Evolutionary conservation across 2,797 vertebrate species (phyloP).

Genomic region (Helicolenus hilgendorfi): DNA sequence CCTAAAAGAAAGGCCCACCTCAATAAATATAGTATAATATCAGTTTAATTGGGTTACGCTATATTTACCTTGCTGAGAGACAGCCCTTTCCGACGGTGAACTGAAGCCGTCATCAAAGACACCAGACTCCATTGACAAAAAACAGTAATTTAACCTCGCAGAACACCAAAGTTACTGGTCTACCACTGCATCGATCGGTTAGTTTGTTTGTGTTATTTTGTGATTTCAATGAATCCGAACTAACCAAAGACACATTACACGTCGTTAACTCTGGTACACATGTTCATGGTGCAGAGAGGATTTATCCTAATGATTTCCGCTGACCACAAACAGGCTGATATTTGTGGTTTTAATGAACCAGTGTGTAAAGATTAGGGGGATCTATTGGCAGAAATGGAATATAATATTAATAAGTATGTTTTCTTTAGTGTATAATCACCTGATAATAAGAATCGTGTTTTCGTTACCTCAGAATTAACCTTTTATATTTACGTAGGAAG

Average conservation of each 20-base stretch:
- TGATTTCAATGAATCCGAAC: background rate
- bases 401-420: too few species aligned
- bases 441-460: too few species aligned
- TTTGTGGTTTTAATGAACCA: background rate
- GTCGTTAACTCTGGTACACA: background rate
- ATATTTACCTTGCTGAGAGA: background rate
- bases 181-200: background rate
- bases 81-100: background rate
- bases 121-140: background rate
- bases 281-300: background rate
- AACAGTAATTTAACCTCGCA: background rate
- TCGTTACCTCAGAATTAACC: too few species aligned
- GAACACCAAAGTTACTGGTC: background rate
- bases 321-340: background rate
- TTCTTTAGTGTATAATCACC: too few species aligned
- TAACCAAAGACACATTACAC: background rate
- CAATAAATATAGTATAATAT: background rate
- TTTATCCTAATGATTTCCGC: background rate
- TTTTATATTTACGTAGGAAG: too few species aligned
- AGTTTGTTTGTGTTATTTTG: background rate
- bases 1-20: background rate
- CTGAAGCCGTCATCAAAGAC: background rate
- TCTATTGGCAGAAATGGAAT: too few species aligned
- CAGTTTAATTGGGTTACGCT: background rate
- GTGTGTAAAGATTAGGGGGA: too few species aligned